Base-by-base conservation (phyloP, 2,888 invertebrate species). In the Cryptus armator region DNA sequence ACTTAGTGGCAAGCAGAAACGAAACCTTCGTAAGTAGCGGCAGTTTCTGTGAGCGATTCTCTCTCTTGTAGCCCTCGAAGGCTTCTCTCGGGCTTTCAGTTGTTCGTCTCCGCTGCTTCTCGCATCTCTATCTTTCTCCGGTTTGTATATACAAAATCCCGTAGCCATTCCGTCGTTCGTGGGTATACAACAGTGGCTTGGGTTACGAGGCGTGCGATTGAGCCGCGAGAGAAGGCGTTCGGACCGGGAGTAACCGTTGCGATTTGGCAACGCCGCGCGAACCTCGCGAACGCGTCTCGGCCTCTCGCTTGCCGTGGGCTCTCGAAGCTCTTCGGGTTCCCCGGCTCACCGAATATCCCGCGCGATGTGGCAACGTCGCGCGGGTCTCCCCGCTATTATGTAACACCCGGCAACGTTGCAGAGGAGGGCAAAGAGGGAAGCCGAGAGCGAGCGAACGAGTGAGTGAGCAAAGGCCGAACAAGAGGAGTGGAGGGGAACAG, bases 351-450 rank as follows among this genome's bases (percentile, higher is more conserved):
- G 70, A 43, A 44, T 59, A 67, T 16, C 14, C 51, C 7, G 9
- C 0, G 53, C 64, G 85, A 89, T 51, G 76, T 86, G 92, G 92
- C 93, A 93, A 92, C 93, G 71, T 81, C 76, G 87, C 87, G 37
- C 66, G 71, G 32, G 66, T 53, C 70, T 81, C 91, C 89, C 88
- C 87, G 89, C 92, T 92, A 92, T 93, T 93, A 93, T 92, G 92
- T 93, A 93, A 93, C 92, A 93, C 91, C 92, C 93, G 92, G 93
- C 92, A 93, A 92, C 93, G 91, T 90, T 90, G 91, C 90, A 82
- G 89, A 86, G 59, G 46, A 51, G 59, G 74, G 80, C 67, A 74
- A 56, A 56, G 77, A 68, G 70, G 59, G 87, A 83, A 87, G 77
- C 85, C 77, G 75, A 84, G 79, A 48, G 83, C 51, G 79, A 81